These are phyloP conservation scores for Philopedon plagiatum DNA, from an alignment of 2,888 invertebrate genomes.

Conservation along the genomic window DNA sequence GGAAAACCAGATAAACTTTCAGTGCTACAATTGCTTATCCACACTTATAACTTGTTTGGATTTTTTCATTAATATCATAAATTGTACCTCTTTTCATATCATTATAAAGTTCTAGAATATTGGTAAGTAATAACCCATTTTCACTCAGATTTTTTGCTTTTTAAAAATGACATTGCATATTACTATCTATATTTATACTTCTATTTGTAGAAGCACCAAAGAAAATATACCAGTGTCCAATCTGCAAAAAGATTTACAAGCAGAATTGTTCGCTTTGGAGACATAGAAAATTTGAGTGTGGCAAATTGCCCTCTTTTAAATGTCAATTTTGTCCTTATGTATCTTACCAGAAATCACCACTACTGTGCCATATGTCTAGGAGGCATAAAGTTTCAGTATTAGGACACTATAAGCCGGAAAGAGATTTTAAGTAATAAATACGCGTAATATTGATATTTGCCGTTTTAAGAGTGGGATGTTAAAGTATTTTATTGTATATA, in stretches of 20 bases:
- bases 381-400: constrained; percentile 1
- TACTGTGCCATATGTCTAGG: constrained; percentile 21
- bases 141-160: no score
- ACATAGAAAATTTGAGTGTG: constrained; percentile 35
- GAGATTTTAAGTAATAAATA: neutral
- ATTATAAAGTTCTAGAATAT: no score
- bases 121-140: no score
- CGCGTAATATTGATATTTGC: no score
- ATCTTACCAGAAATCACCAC: constrained; percentile 61
- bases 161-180: no score
- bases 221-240: constrained; percentile 20
- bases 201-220: constrained; percentile 1
- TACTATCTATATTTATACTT: neutral
- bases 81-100: no score
- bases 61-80: no score
- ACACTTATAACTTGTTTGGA: no score
- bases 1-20: no score
- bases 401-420: neutral
- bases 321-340: constrained; percentile 59
- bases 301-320: constrained; percentile 28
- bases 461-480: no score
- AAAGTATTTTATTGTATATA: no score
- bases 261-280: constrained; percentile 35
- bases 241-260: constrained; percentile 32
- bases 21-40: no score